phyloP scores from a whole-genome alignment of 2,113 vertebrate genomes.

The Maccullochella peelii region DNA sequence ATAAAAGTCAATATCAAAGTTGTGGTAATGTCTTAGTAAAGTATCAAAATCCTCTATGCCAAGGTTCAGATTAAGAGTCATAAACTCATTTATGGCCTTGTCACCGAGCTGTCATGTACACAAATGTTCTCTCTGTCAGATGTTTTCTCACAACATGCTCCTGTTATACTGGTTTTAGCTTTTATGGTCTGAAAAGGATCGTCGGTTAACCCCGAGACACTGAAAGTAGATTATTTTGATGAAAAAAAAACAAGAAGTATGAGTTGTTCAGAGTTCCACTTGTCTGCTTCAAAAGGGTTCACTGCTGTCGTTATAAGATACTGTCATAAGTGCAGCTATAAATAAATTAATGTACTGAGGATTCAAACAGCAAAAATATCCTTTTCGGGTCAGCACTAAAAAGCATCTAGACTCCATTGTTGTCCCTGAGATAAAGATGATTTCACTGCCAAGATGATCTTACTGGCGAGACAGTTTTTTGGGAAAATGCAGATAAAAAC shows the following conservation, averaged over 20 bases:
- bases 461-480: conserved; percentile 42
- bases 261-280: conserved; percentile 18
- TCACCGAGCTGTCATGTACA: background rate
- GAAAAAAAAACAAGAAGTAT: background rate
- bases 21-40: background rate
- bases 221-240: background rate
- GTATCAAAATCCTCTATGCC: conserved; percentile 5
- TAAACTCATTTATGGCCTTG: conserved; percentile 9
- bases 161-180: background rate
- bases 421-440: conserved; percentile 49
- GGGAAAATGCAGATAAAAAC: conserved; percentile 40
- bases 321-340: conserved; percentile 27
- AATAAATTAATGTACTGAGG: conserved; percentile 51
- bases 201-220: background rate
- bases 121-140: background rate
- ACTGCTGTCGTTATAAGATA: conserved; percentile 1
- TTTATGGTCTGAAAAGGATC: background rate
- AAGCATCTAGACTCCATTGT: conserved; percentile 44
- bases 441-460: conserved; percentile 49
- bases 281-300: conserved; percentile 3
- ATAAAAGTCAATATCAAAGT: background rate
- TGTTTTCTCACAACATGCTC: background rate
- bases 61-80: conserved; percentile 5
- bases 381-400: conserved; percentile 32
- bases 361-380: conserved; percentile 36